Conservation (phyloP, 2,113 vertebrate species). For the Leiothrix lutea region DNA sequence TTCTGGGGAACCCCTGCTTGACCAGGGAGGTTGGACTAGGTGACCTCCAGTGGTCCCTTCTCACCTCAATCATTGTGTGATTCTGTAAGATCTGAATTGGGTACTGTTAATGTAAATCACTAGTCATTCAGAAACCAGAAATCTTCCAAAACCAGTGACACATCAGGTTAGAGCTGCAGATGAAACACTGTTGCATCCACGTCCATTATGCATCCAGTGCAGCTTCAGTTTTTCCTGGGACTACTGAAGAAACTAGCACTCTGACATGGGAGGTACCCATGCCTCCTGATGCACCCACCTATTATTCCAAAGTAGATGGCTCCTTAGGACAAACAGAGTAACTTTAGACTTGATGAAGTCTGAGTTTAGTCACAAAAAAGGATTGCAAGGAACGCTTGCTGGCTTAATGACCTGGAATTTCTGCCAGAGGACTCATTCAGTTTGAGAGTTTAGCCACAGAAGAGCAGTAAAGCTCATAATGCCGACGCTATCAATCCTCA, state of each 20-base stretch:
- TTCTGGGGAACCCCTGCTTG: neutral
- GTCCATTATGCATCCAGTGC: neutral
- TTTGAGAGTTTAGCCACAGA: neutral
- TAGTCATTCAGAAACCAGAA: neutral
- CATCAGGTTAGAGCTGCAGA: neutral
- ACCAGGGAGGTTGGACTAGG: neutral
- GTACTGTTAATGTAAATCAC: neutral
- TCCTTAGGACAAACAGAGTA: neutral
- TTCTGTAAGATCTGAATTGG: neutral
- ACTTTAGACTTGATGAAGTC: neutral
- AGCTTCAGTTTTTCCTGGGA: neutral
- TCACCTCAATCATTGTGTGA: neutral
- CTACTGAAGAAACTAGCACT: neutral
- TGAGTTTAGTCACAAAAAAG: constrained; percentile 21
- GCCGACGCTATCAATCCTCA: neutral
- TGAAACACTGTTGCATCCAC: accelerated
- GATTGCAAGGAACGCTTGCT: neutral
- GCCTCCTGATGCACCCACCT: neutral
- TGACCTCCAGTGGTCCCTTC: neutral
- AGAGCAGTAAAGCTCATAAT: neutral
- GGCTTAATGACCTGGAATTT: constrained; percentile 26
- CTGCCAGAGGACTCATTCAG: constrained; percentile 28
- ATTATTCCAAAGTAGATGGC: neutral
- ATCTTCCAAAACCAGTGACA: neutral
- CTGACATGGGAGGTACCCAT: neutral